phyloP scores from a whole-genome alignment of 2,888 invertebrate genomes.

The Oxytorus armatus region DNA sequence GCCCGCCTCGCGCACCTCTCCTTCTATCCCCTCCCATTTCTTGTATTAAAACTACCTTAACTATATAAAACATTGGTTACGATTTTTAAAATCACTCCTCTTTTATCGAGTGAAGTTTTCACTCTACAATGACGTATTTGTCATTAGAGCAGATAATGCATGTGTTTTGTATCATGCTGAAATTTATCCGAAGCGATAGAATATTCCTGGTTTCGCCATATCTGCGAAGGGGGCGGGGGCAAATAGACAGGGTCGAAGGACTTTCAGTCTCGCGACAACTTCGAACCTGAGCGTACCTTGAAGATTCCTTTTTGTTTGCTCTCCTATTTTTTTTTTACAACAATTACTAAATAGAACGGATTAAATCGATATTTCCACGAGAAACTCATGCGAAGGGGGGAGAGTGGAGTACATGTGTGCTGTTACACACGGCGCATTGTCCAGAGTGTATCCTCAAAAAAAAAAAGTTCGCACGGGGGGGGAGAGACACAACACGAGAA shows the following conservation, averaged over 20 bases:
- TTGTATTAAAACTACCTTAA: no score
- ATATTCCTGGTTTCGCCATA: constrained; percentile 9
- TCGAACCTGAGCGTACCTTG: constrained; percentile 6
- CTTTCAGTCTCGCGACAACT: constrained; percentile 34
- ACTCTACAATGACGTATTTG: no score
- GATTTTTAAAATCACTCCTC: no score
- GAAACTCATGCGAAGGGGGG: neutral
- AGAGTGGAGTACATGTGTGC: no score
- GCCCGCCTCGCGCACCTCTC: no score
- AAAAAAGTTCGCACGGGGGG: constrained; percentile 3
- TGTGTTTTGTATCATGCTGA: no score
- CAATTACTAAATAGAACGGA: constrained; percentile 36
- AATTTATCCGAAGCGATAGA: no score
- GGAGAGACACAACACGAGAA: constrained; percentile 29
- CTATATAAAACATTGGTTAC: no score
- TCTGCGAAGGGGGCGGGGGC: constrained; percentile 41
- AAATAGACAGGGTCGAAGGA: constrained; percentile 46
- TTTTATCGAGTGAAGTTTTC: no score
- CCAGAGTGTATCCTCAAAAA: constrained; percentile 32
- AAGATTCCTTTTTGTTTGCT: neutral
- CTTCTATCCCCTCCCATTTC: no score
- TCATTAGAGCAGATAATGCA: no score
- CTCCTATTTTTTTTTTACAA: constrained; percentile 4
- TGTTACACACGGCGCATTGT: constrained; percentile 44
- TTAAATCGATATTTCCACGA: constrained; percentile 54